Evolutionary conservation across 2,797 vertebrate genomes (phyloP).

Genomic region (Octomys mimax): DNA sequence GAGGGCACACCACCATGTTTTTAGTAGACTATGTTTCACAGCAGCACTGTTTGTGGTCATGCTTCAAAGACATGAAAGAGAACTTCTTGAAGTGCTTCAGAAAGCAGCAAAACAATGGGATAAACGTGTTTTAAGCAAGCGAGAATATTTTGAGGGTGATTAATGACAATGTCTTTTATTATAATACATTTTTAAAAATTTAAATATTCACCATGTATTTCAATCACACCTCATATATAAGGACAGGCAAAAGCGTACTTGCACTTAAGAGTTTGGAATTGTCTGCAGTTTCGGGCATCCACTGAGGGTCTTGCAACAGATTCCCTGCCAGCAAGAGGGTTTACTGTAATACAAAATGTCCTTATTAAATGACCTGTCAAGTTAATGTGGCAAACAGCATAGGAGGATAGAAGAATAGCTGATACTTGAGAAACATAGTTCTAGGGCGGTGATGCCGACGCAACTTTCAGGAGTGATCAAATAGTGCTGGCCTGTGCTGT

Average conservation of each 20-base stretch:
- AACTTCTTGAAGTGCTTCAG: background rate
- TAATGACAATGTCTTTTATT: background rate
- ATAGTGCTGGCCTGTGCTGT: background rate
- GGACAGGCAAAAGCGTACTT: background rate
- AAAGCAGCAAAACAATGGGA: background rate
- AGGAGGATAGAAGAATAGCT: background rate
- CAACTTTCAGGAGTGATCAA: background rate
- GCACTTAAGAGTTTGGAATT: no score
- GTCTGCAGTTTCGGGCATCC: background rate
- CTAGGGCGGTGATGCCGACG: rapidly evolving
- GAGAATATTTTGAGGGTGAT: background rate
- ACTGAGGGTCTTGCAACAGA: background rate
- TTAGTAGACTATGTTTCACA: background rate
- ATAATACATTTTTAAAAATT: background rate
- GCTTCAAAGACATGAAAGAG: background rate
- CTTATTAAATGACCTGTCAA: background rate
- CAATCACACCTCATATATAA: background rate
- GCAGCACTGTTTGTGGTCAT: background rate
- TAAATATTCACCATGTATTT: background rate
- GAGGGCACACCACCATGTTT: background rate
- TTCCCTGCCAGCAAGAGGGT: background rate
- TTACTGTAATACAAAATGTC: background rate
- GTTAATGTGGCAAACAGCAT: background rate
- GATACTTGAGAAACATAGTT: background rate
- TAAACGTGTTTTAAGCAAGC: background rate